Conservation (phyloP, 2,888 invertebrate genomes). For the Habrosyne pyritoides region DNA sequence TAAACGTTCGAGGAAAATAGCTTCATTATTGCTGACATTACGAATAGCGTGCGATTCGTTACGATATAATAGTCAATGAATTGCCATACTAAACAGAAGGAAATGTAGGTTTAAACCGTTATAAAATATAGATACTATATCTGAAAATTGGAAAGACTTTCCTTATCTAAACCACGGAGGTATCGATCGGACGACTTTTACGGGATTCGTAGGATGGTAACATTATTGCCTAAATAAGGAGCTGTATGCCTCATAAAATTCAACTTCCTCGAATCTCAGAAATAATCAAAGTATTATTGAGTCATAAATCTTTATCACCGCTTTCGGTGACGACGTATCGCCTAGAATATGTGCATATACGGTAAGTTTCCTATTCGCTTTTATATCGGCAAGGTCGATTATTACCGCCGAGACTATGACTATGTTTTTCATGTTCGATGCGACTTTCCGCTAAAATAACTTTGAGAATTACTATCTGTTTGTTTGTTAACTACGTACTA, state of each 20-base stretch:
- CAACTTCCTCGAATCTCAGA: slow-evolving; percentile 74
- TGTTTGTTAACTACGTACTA: slow-evolving; percentile 1
- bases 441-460: not conserved
- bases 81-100: too few species aligned
- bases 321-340: slow-evolving; percentile 52
- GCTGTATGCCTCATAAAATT: slow-evolving; percentile 71
- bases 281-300: slow-evolving; percentile 79
- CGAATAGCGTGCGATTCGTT: too few species aligned
- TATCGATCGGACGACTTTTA: slow-evolving; percentile 53
- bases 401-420: not conserved
- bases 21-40: too few species aligned
- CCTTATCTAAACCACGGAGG: slow-evolving; percentile 33
- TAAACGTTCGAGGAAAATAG: too few species aligned
- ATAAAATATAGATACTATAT: not conserved
- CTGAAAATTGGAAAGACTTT: slow-evolving; percentile 22
- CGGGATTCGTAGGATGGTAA: slow-evolving; percentile 52
- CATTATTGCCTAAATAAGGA: slow-evolving; percentile 74
- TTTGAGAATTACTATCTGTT: not conserved
- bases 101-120: too few species aligned
- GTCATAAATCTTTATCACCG: slow-evolving; percentile 75
- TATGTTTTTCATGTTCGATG: not conserved
- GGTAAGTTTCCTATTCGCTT: slow-evolving; percentile 60
- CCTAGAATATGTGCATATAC: slow-evolving; percentile 68
- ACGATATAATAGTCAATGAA: too few species aligned
- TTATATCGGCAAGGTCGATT: slow-evolving; percentile 35